phyloP scores from a whole-genome alignment of 2,113 vertebrate species.

The Megaceryle torquata region DNA sequence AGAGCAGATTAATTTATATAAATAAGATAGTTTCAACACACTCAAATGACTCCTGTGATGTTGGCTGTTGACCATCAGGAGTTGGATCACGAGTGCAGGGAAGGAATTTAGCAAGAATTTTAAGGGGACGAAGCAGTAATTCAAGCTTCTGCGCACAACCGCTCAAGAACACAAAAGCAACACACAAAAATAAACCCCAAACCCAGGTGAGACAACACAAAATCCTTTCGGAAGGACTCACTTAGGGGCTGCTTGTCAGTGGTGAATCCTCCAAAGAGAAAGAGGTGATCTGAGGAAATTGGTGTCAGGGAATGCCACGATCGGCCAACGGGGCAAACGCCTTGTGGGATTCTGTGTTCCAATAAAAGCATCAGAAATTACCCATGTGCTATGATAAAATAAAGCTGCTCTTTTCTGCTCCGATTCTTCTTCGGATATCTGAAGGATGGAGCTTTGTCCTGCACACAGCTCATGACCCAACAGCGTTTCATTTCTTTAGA shows the following conservation, averaged over 20 bases:
- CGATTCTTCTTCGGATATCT: rapidly evolving
- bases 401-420: not conserved
- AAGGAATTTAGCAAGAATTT: not conserved
- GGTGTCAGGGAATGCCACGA: constrained; percentile 95
- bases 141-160: not conserved
- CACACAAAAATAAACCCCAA: not conserved
- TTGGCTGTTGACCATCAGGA: not conserved
- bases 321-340: constrained; percentile 82
- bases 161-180: not conserved
- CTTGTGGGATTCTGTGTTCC: constrained; percentile 65
- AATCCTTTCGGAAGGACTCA: constrained; percentile 69
- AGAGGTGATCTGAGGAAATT: constrained; percentile 89
- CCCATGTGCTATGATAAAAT: rapidly evolving
- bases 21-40: not conserved
- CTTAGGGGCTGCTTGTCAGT: constrained; percentile 92
- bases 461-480: rapidly evolving
- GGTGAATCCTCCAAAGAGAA: constrained; percentile 96
- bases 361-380: not conserved
- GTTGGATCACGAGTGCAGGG: rapidly evolving
- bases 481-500: not conserved
- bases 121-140: not conserved
- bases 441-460: not conserved
- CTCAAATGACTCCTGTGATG: not conserved
- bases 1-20: not conserved
- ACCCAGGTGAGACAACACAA: not conserved